These are phyloP conservation scores for Spea hammondii DNA, from an alignment of 2,797 vertebrate genomes.

Conservation along the genomic window DNA sequence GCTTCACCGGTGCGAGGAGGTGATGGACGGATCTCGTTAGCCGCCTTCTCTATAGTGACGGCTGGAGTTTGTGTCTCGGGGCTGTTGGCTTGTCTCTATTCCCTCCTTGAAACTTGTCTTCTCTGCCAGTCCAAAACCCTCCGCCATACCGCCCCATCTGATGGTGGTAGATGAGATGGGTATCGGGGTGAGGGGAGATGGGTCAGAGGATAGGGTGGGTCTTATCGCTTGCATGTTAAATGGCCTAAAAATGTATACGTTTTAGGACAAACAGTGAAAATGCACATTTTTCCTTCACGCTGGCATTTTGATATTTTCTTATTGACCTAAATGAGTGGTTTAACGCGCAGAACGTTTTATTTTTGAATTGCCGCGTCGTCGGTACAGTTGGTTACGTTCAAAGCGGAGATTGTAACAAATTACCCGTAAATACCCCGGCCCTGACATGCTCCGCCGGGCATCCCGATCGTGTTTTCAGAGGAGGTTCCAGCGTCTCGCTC, in stretches of 20 bases:
- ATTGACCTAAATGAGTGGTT: slow-evolving; percentile 50
- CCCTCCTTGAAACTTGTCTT: slow-evolving; percentile 25
- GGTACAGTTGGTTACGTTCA: slow-evolving; percentile 55
- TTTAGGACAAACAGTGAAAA: too few relatives aligned
- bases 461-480: slow-evolving; percentile 62
- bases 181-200: too few relatives aligned
- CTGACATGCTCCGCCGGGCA: slow-evolving; percentile 62
- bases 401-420: slow-evolving; percentile 61
- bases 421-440: slow-evolving; percentile 64
- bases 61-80: not conserved
- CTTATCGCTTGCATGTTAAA: too few relatives aligned
- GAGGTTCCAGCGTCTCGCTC: slow-evolving; percentile 56
- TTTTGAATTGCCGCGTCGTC: slow-evolving; percentile 51
- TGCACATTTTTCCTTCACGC: too few relatives aligned
- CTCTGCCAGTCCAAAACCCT: not conserved
- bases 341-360: slow-evolving; percentile 38
- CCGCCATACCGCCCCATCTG: not conserved
- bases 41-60: slow-evolving; percentile 1
- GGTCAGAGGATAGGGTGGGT: too few relatives aligned
- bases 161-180: too few relatives aligned
- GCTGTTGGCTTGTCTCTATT: not conserved
- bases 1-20: not conserved
- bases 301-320: not conserved
- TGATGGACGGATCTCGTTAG: slow-evolving; percentile 10
- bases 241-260: too few relatives aligned